Conservation (phyloP, 1,140 invertebrate genomes). For the Drosophila prosaltans region DNA sequence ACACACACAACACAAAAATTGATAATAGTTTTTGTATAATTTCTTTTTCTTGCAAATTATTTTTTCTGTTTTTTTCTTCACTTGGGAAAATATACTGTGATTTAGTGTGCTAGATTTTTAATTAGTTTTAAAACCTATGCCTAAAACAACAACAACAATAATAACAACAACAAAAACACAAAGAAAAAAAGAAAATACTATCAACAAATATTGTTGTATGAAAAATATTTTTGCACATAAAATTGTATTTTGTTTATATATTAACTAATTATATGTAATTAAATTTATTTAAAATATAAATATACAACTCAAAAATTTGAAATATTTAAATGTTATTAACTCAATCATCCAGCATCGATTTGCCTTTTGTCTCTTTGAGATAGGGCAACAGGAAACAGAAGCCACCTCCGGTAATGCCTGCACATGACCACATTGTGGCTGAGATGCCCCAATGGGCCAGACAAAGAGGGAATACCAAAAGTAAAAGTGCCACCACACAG, state of each 20-base stretch:
- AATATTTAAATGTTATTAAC: neutral
- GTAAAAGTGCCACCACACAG: constrained; percentile 55
- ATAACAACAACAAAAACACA: neutral
- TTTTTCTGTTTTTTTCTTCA: constrained; percentile 55
- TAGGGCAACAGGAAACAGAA: constrained; percentile 54
- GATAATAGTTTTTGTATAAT: constrained; percentile 71
- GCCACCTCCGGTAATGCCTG: constrained; percentile 39
- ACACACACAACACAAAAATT: neutral
- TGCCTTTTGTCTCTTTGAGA: constrained; percentile 76
- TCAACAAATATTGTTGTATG: neutral
- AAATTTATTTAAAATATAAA: constrained; percentile 69
- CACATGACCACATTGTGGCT: constrained; percentile 72
- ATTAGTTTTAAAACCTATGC: constrained; percentile 71
- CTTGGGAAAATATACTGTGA: constrained; percentile 82
- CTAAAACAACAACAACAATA: constrained; percentile 5
- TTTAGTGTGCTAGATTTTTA: constrained; percentile 83
- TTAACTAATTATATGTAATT: constrained; percentile 75
- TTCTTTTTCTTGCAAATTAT: constrained; percentile 63
- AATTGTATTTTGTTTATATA: constrained; percentile 67
- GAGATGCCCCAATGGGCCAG: constrained; percentile 65
- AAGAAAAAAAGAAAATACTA: neutral
- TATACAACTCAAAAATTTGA: constrained; percentile 32
- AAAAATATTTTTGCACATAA: constrained; percentile 35
- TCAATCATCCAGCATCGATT: constrained; percentile 71
- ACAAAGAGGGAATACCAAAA: constrained; percentile 69